Conservation (phyloP, 2,888 invertebrate species). For the Eudasyphora cyanicolor region DNA sequence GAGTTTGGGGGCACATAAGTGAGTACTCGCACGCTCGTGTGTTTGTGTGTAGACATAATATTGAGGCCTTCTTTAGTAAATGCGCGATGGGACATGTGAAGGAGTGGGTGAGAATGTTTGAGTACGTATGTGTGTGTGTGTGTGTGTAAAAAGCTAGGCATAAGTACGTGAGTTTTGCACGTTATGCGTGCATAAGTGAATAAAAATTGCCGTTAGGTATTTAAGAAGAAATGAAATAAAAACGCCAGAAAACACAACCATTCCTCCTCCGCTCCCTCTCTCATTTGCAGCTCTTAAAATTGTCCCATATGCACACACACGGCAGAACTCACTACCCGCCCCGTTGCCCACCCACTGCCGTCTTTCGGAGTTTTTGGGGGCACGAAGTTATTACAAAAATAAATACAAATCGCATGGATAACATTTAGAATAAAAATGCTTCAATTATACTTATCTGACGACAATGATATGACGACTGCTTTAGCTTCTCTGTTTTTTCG, state of each 20-base stretch:
- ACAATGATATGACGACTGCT: slow-evolving; percentile 56
- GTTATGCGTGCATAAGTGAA: slow-evolving; percentile 78
- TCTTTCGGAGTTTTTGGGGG: neutral
- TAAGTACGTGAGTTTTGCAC: slow-evolving; percentile 77
- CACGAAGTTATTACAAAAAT: slow-evolving; percentile 39
- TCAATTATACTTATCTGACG: slow-evolving; percentile 67
- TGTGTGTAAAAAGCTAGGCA: slow-evolving; percentile 51
- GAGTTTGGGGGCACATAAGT: neutral
- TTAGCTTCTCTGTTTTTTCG: neutral
- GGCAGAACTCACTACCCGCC: neutral
- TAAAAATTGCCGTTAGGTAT: slow-evolving; percentile 78
- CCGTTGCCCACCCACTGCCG: neutral
- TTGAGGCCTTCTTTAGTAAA: neutral
- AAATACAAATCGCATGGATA: slow-evolving; percentile 62
- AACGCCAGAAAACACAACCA: slow-evolving; percentile 46
- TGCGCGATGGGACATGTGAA: neutral
- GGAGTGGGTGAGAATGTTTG: neutral
- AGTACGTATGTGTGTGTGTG: neutral
- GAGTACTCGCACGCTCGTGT: neutral
- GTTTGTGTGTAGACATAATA: neutral
- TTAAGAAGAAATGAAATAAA: slow-evolving; percentile 70
- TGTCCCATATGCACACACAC: slow-evolving; percentile 3
- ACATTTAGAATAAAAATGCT: slow-evolving; percentile 75
- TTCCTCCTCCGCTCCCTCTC: slow-evolving; percentile 25
- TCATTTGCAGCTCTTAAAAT: neutral